Percentiles rank a stretch among this genome's conserved stretches.
Evolutionary conservation across 2,797 vertebrate species (phyloP).

Genomic region (Helicolenus hilgendorfi): DNA sequence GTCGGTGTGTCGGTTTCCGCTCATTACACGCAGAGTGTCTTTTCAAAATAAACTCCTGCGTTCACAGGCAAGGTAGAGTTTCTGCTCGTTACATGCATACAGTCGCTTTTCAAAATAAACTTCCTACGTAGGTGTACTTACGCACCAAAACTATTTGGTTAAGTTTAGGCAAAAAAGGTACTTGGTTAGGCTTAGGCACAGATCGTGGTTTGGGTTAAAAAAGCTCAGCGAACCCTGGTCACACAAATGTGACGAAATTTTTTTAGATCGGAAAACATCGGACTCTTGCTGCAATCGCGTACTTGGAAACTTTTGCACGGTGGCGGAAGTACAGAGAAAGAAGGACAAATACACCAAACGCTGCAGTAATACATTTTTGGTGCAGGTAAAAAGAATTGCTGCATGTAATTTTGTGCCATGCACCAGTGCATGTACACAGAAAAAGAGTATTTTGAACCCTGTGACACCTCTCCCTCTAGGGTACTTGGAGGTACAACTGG

Average conservation of each 20-base stretch:
- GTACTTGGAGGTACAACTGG: background rate
- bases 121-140: too few relatives aligned
- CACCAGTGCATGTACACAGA: background rate
- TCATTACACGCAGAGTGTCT: too few relatives aligned
- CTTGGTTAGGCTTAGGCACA: too few relatives aligned
- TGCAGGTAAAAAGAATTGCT: background rate
- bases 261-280: background rate
- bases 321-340: background rate
- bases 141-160: too few relatives aligned
- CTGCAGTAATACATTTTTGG: background rate
- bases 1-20: too few relatives aligned
- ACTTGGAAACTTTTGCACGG: background rate
- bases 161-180: too few relatives aligned
- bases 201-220: too few relatives aligned
- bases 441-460: background rate
- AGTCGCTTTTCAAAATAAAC: too few relatives aligned
- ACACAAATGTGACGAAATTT: background rate
- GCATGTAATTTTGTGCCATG: background rate
- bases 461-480: background rate
- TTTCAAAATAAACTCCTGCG: too few relatives aligned
- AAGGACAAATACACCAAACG: background rate
- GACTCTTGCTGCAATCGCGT: background rate
- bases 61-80: too few relatives aligned
- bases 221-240: background rate
- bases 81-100: too few relatives aligned